phyloP scores from a whole-genome alignment of 2,113 vertebrate species.

The Scopus umbretta region DNA sequence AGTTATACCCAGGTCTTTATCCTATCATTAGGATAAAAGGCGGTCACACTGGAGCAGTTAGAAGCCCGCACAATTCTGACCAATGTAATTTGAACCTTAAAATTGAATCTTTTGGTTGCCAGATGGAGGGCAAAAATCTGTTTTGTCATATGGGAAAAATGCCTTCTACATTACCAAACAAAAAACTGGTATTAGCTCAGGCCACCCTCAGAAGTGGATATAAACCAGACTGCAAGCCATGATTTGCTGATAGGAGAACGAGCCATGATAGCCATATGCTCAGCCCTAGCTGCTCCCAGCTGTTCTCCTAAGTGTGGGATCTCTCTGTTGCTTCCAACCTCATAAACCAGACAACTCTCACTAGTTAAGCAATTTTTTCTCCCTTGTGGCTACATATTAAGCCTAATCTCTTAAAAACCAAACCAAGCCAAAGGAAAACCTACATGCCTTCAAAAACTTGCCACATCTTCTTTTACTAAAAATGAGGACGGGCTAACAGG shows the following conservation, averaged over 20 bases:
- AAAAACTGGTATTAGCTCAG: not conserved
- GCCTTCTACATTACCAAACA: not conserved
- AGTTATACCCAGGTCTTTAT: not conserved
- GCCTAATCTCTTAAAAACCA: not conserved
- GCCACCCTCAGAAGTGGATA: not conserved
- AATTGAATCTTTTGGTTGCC: not conserved
- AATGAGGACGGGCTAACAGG: not conserved
- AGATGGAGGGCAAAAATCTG: constrained; percentile 3
- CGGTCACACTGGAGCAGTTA: not conserved
- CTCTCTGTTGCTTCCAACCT: not conserved
- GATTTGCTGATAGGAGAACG: not conserved
- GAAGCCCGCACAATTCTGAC: not conserved
- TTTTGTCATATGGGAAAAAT: constrained; percentile 31
- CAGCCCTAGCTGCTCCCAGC: not conserved
- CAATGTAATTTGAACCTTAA: not conserved
- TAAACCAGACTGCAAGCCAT: not conserved
- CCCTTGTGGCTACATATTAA: not conserved
- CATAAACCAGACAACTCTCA: not conserved
- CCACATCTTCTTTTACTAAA: not conserved
- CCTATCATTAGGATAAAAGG: not conserved
- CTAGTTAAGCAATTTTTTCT: not conserved
- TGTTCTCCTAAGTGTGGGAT: not conserved
- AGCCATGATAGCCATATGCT: not conserved
- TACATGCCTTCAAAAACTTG: not conserved
- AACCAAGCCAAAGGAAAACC: not conserved